phyloP scores from a whole-genome alignment of 2,113 vertebrate genomes.

The Tachycineta bicolor region DNA sequence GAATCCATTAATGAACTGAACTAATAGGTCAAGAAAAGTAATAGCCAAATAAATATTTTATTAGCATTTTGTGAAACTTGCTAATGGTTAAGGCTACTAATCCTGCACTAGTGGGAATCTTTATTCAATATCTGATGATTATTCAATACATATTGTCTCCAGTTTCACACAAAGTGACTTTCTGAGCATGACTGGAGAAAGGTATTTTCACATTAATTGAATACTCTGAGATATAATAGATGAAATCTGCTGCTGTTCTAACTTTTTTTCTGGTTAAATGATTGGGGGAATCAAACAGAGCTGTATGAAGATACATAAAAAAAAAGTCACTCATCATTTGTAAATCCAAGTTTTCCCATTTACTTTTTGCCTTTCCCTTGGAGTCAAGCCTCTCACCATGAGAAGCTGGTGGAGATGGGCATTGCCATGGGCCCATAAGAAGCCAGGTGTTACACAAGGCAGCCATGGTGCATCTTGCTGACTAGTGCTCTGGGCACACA shows the following conservation, averaged over 20 bases:
- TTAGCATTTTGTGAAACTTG: constrained; percentile 84
- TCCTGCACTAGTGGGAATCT: constrained; percentile 18
- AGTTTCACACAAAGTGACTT: neutral
- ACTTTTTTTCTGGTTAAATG: neutral
- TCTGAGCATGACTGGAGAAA: neutral
- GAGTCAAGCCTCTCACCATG: neutral
- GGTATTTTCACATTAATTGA: neutral
- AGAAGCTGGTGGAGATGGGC: neutral
- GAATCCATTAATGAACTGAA: constrained; percentile 87
- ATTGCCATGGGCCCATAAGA: neutral
- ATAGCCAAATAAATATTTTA: constrained; percentile 90
- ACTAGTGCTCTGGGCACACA: neutral
- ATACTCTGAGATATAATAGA: neutral
- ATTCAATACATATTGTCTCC: neutral
- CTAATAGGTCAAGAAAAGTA: constrained; percentile 89
- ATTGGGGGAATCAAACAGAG: neutral
- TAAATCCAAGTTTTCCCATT: neutral
- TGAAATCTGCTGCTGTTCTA: neutral
- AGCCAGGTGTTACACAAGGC: accelerated
- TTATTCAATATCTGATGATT: neutral
- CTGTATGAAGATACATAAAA: neutral
- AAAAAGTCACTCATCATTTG: neutral
- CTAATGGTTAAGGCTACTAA: constrained; percentile 79
- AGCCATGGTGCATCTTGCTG: neutral
- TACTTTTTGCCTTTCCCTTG: neutral